Evolutionary conservation across 2,797 vertebrate species (phyloP).

Genomic region (Typhlichthys eigenmanni): DNA sequence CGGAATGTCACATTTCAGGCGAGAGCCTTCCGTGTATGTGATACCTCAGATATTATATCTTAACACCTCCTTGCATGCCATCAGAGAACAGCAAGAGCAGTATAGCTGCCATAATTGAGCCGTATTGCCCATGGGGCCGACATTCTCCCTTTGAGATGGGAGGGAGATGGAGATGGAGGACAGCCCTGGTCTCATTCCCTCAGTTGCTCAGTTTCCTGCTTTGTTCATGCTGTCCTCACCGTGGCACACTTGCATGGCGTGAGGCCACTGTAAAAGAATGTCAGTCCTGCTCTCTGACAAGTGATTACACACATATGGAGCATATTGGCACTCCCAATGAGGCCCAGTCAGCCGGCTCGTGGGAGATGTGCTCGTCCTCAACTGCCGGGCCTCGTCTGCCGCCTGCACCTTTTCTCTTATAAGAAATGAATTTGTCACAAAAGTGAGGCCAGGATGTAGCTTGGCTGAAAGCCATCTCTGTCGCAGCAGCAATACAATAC

Average conservation of each 20-base stretch:
- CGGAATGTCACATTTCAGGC: constrained; percentile 59
- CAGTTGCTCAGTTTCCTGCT: constrained; percentile 16
- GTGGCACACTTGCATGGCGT: constrained; percentile 27
- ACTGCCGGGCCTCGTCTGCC: constrained; percentile 54
- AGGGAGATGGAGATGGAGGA: constrained; percentile 30
- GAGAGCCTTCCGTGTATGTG: constrained; percentile 38
- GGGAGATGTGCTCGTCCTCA: constrained; percentile 47
- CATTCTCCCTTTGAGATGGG: constrained; percentile 48
- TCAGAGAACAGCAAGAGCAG: constrained; percentile 51
- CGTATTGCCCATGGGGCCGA: constrained; percentile 60
- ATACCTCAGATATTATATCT: constrained; percentile 60
- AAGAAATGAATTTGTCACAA: constrained; percentile 65
- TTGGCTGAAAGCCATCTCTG: constrained; percentile 45
- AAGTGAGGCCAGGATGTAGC: constrained; percentile 39
- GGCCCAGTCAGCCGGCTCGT: constrained; percentile 33
- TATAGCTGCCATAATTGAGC: constrained; percentile 58
- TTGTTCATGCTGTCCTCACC: constrained; percentile 21
- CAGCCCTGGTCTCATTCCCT: constrained; percentile 42
- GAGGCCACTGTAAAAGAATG: constrained; percentile 26
- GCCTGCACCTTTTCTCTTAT: constrained; percentile 54
- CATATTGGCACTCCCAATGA: constrained; percentile 50
- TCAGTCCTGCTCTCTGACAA: constrained; percentile 39
- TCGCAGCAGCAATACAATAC: constrained; percentile 40
- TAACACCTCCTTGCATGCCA: constrained; percentile 65
- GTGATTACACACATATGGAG: constrained; percentile 64